phyloP scores from a whole-genome alignment of 2,797 vertebrate genomes.

The Sternarchorhynchus goeldii region DNA sequence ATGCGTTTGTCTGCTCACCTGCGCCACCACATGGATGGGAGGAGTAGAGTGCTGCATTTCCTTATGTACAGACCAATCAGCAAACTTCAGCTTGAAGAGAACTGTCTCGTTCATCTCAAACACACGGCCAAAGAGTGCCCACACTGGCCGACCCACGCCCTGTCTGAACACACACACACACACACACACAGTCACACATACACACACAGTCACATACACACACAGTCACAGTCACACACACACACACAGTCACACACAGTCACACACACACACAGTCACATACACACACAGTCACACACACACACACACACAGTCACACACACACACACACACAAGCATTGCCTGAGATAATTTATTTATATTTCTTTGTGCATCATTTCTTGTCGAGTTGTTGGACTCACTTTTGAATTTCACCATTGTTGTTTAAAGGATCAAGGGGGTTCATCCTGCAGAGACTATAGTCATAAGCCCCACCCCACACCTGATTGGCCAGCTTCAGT shows the following conservation, averaged over 20 bases:
- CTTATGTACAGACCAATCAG: slow-evolving; percentile 64
- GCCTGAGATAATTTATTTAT: neutral
- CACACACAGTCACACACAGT: slow-evolving; percentile 19
- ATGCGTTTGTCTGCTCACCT: slow-evolving; percentile 58
- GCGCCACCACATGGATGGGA: slow-evolving; percentile 45
- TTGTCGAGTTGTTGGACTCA: slow-evolving; percentile 52
- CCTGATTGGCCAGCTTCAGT: slow-evolving; percentile 76
- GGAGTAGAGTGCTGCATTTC: slow-evolving; percentile 19
- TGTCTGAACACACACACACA: slow-evolving; percentile 59
- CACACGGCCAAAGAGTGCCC: slow-evolving; percentile 76
- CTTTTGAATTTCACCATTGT: slow-evolving; percentile 64
- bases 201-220: neutral
- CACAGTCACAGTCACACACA: neutral
- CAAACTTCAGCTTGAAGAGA: slow-evolving; percentile 81
- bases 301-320: neutral
- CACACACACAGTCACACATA: neutral
- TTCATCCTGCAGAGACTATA: slow-evolving; percentile 81
- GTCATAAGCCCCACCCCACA: slow-evolving; percentile 78
- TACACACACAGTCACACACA: neutral
- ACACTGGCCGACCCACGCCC: slow-evolving; percentile 75
- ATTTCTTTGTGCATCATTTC: slow-evolving; percentile 2
- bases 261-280: neutral
- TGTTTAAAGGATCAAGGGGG: slow-evolving; percentile 74
- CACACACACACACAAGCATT: neutral
- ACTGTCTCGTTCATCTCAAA: slow-evolving; percentile 72